Base-by-base conservation (phyloP, 2,797 vertebrate genomes). In the Dendrocincla fuliginosa region DNA sequence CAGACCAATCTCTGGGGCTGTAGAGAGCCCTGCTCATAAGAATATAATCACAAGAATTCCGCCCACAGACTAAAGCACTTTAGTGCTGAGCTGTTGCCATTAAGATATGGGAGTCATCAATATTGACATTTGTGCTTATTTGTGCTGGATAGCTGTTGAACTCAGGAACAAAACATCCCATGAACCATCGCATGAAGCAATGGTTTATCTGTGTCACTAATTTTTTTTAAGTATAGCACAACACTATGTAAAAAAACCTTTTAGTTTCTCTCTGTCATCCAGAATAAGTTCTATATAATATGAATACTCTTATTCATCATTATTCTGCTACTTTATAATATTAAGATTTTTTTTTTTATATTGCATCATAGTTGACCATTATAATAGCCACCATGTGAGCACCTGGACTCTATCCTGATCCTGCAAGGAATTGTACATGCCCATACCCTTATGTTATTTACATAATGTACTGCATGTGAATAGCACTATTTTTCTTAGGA, bases 71-170 rank as follows among this genome's bases (percentile, higher is more conserved):
- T 25, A 9, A 20, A 75, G 17, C 28, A 44, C 84, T 80, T 83
- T 87, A 27, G 25, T 73, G 61, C 67, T 84, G 44, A 68, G 32
- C n/a, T 78, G 42, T 81, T 77, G n/a, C 60, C 46, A 49, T 57
- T n/a, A 65, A 50, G 33, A 69, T 84, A 71, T 88, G 27, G 28
- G 24, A 87, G 75, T 79, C 74, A 82, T 61, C 1, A 1, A 24
- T 50, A 39, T 7, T 92, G 75, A 63, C 46, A 39, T 92, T 89
- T 84, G 52, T 55, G 37, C 42, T 84, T 84, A 16, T 61, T 92
- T 91, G 37, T 96, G 56, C 56, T 88, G 86, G 32, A 82, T 33
- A 93, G 63, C 63, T 84, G 67, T 46, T 80, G 74, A 89, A 83
- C 16, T 56, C 24, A 46, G 37, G 81, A 94, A 47, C 30, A 30